Base-by-base conservation (phyloP, 2,888 invertebrate genomes). In the Chrysina gloriosa region DNA sequence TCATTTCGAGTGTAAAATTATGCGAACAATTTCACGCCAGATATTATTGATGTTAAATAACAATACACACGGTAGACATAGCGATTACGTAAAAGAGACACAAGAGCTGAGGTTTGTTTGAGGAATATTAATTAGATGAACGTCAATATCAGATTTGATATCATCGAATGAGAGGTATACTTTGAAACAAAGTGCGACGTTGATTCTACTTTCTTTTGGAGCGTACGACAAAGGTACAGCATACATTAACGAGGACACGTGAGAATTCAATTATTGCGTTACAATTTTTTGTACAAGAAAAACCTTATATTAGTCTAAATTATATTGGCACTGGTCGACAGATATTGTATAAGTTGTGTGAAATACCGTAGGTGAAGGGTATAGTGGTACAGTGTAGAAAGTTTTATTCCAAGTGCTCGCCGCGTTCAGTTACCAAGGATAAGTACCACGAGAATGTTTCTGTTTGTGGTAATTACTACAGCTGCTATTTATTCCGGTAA, bases 391-490 rank as follows among this genome's bases (percentile, higher is more conserved):
- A 70, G 72, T 75, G 74, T 80, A 80, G 80, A 80, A 80, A 80
- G 80, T 80, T 76, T 72, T 72, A 69, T 67, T 68, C 68, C 69
- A 70, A 75, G 73, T 74, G 75, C 74, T 69, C 73, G 71, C 39
- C 19, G 71, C 70, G 70, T 72, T 76, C 76, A 79, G 79, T 80
- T 76, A 77, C 75, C 80, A 80, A 80, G 80, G 80, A 81, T 81
- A 81, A 76, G 73, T 78, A 76, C 77, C 79, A 81, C 81, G 81
- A 80, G 77, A 78, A 74, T 76, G 77, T 77, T 80, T 73, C 74
- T 78, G 72, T 75, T 77, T 70, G 75, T 73, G 63, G 75, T 75
- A 70, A 72, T 79, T 74, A 75, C 74, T 72, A 73, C 78, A 65
- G 69, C 77, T 70, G 74, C 77, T 72, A 71, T 76, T 67, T 72